phyloP scores from a whole-genome alignment of 2,113 vertebrate species.

The Rhadina sibilatrix region DNA sequence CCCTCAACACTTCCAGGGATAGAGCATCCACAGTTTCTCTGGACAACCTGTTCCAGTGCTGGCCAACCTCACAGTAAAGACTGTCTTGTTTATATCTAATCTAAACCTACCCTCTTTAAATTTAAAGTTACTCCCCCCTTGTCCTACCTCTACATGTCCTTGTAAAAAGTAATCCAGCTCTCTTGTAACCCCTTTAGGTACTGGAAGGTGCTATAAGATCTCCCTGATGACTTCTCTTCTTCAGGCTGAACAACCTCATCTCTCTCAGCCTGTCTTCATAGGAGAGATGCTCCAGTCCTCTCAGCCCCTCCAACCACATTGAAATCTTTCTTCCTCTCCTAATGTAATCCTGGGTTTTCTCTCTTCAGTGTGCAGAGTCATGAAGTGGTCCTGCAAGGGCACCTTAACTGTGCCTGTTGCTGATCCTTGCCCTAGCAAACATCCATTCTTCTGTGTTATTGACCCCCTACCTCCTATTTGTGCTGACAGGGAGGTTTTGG shows the following conservation, averaged over 20 bases:
- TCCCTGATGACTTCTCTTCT: background rate
- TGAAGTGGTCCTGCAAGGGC: background rate
- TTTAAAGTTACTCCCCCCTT: background rate
- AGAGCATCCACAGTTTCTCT: background rate
- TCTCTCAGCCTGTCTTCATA: background rate
- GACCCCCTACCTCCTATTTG: background rate
- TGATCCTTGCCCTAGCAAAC: background rate
- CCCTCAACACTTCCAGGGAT: background rate
- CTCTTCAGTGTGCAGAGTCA: background rate
- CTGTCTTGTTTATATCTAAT: background rate
- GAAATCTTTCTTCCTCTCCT: background rate
- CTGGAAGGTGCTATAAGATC: background rate
- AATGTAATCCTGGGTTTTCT: background rate
- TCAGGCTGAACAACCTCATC: background rate
- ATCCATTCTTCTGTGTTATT: background rate
- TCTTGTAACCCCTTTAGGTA: background rate
- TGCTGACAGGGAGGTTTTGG: background rate
- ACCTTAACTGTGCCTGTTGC: background rate
- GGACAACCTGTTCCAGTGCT: background rate
- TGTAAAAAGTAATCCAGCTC: background rate
- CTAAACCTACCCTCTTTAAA: background rate
- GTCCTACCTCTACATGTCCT: no score
- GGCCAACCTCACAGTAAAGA: background rate
- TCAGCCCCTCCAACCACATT: fast-evolving
- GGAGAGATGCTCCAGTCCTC: background rate